phyloP scores from a whole-genome alignment of 1,140 invertebrate species.

The Bombus terrestris region DNA sequence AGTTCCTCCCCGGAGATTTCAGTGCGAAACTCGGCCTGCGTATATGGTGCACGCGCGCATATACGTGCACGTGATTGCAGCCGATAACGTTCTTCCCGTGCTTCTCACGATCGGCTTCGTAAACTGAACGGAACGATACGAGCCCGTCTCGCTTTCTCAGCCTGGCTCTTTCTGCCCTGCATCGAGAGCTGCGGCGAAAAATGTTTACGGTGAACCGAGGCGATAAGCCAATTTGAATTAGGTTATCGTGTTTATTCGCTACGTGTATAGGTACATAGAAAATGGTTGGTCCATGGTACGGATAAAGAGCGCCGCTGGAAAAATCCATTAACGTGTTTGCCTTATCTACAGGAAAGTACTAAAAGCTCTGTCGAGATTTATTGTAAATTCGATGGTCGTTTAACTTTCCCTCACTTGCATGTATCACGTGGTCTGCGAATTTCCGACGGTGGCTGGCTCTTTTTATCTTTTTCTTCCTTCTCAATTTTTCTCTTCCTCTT shows the following conservation, averaged over 20 bases:
- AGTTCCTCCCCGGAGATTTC: constrained; percentile 29
- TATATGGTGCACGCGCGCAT: background rate
- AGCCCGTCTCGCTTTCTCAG: background rate
- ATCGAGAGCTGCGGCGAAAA: background rate
- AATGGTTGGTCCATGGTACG: background rate
- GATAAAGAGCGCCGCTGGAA: constrained; percentile 35
- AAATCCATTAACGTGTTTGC: constrained; percentile 55
- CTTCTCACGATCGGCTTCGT: constrained; percentile 15
- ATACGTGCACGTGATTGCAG: constrained; percentile 1
- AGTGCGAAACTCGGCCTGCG: background rate
- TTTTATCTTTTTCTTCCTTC: background rate
- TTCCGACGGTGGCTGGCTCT: background rate
- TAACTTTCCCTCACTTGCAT: background rate
- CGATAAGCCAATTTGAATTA: constrained; percentile 50
- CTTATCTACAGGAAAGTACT: constrained; percentile 43
- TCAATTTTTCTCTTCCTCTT: background rate
- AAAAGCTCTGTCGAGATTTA: constrained; percentile 52
- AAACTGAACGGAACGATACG: constrained; percentile 19
- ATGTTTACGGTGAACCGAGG: constrained; percentile 10
- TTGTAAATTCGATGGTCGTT: constrained; percentile 43
- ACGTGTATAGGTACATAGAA: background rate
- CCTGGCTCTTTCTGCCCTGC: background rate
- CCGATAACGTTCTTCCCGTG: background rate
- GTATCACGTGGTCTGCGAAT: background rate
- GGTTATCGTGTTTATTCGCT: constrained; percentile 37